These are phyloP conservation scores for Sarcophilus harrisii DNA, from an alignment of 2,797 vertebrate species.

Conservation along the genomic window DNA sequence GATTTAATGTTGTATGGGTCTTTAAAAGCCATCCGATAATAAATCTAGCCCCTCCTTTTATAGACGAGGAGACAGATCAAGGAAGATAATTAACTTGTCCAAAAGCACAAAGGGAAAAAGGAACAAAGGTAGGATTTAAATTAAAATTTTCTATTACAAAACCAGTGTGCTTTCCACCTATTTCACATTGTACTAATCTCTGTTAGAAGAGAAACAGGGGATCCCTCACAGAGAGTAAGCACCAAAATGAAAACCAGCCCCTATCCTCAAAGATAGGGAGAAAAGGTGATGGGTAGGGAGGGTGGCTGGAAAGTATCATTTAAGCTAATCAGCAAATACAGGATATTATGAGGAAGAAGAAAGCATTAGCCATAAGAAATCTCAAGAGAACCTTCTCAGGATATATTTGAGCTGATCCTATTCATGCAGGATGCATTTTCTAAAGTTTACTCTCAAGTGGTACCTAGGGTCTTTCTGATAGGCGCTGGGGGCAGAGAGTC, in stretches of 20 bases:
- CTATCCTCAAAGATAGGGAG: not conserved
- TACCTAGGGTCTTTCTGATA: fast-evolving
- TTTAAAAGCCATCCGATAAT: not conserved
- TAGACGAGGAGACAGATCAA: not conserved
- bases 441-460: not conserved
- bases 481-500: not conserved
- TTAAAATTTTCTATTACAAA: not conserved
- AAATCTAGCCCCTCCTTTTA: not conserved
- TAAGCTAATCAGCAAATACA: not conserved
- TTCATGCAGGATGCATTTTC: not conserved
- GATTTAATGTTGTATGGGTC: not conserved
- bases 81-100: not conserved
- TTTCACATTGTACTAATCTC: not conserved
- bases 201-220: not conserved
- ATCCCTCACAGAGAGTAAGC: not conserved
- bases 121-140: not conserved
- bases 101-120: not conserved
- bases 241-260: not conserved
- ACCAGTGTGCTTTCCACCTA: not conserved
- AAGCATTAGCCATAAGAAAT: not conserved
- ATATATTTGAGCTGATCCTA: not conserved
- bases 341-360: not conserved
- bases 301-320: not conserved
- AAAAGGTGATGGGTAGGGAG: not conserved
- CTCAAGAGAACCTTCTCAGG: not conserved